Evolutionary conservation across 2,888 invertebrate genomes (phyloP), one percentile per base, ranked within the genome.

Genomic region (Gandaritis pyraliata): DNA sequence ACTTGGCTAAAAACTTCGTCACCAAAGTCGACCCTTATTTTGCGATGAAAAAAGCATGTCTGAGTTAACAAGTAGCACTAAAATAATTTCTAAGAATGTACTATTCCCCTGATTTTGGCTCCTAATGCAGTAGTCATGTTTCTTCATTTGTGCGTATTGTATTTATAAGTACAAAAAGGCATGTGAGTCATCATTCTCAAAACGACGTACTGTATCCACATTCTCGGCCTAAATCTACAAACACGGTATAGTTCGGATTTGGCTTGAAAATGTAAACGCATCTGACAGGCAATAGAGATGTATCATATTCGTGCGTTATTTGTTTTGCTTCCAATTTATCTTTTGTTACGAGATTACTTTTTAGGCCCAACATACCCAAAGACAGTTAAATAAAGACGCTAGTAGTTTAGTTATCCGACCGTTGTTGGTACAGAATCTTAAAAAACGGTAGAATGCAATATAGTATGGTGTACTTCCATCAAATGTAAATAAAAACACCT

Each of bases 181-280:
- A 58, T 61, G 66, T 73, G 74, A 73, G 58, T 75, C 72, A 73
- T 73, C 67, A 64, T 69, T 67, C 64, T 65, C 64, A 57, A 65
- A 63, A 66, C 63, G 41, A 62, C 65, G 60, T 59, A 49, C 50
- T 62, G 60, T 64, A 49, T 66, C 63, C 64, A 67, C 50, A 56
- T 48, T 57, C 47, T 58, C 64, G 52, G 41, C 61, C 61, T 62
- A 54, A 67, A 65, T 62, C 61, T 54, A 69, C 64, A 73, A 63
- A 58, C 58, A 59, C 58, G 64, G 48, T 55, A 71, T 33, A 61
- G 69, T 62, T 63, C 53, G 48, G 61, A 45, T 56, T 46, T 47
- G 50, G 64, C 30, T 50, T 36, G 60, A 46, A 55, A 69, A 68
- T 72, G 64, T 61, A 79, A 75, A 75, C 73, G 73, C 58, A 50